Evolutionary conservation across 2,888 invertebrate species (phyloP), one percentile per base, ranked within the genome.

Genomic region (Adela reaumurella): DNA sequence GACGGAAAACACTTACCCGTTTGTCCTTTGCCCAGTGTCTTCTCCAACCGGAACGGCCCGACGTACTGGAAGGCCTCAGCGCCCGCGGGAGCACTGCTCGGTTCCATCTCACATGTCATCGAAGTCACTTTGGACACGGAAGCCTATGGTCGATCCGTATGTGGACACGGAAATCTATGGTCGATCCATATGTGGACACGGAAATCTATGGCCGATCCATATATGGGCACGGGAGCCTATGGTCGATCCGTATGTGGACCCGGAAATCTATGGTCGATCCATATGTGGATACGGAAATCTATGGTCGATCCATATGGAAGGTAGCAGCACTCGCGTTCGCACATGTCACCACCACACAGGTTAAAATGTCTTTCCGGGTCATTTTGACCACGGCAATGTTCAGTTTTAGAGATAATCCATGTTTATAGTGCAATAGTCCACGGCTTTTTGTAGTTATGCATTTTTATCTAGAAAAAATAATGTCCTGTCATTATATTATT

Each of bases 11-110:
- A 24, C 81, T 81, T 81, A 98, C 98, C 99, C 73, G 99, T 99
- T 81, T 99, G 99, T 56, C 99, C 99, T 77, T 99, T 99, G 61
- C 99, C 99, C 56, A 99, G 86, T 49, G 99, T 99, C 78, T 98
- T 99, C 79, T 99, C 99, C 76, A 99, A 84, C 71, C 97, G 85
- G 82, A 97, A 99, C 52, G 99, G 98, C 60, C 99, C 99, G 64
- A 99, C 98, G 82, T 96, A 98, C 78, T 94, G 92, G 70, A 92
- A 92, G 78, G 92, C 92, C 80, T 74, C 76, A n/a, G 71, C 64
- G 64, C 70, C 68, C 63, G 70, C 59, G 10, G 64, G 62, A 18
- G 68, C 55, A 43, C 67, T 62, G 4, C 65, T 68, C 35, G 65
- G 63, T 57, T 78, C 76, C 78, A 78, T 78, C 54, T 65, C 35